These are phyloP conservation scores for Cydia fagiglandana DNA, from an alignment of 1,140 invertebrate species.

Conservation along the genomic window DNA sequence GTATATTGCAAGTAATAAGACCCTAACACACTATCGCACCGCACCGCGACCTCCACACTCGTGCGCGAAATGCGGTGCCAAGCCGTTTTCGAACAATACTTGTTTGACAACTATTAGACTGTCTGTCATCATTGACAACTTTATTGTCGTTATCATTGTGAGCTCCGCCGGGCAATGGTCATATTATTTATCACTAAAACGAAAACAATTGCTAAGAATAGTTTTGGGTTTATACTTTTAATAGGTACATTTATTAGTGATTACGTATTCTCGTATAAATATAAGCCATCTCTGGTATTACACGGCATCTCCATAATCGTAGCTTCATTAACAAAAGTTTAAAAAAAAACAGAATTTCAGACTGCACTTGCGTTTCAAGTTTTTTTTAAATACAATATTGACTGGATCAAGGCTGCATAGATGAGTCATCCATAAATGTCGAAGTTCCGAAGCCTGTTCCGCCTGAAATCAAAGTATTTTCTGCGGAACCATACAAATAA, in stretches of 20 bases:
- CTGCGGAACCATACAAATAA: neutral
- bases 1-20: no score
- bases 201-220: neutral
- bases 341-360: neutral
- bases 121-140: neutral
- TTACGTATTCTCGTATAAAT: neutral
- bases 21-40: no score
- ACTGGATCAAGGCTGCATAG: neutral
- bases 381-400: neutral
- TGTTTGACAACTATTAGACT: neutral
- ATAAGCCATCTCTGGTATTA: neutral
- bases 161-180: neutral
- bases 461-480: neutral
- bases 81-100: neutral
- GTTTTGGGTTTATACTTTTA: neutral
- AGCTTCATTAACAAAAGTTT: neutral
- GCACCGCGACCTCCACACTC: no score
- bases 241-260: neutral
- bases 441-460: slow-evolving; percentile 9
- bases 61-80: no score
- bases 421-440: slow-evolving; percentile 9
- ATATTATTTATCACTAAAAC: neutral
- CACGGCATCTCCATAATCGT: neutral
- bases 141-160: neutral
- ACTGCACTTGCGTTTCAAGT: neutral